Conservation (phyloP, 2,888 invertebrate species). For the Pomacea canaliculata region DNA sequence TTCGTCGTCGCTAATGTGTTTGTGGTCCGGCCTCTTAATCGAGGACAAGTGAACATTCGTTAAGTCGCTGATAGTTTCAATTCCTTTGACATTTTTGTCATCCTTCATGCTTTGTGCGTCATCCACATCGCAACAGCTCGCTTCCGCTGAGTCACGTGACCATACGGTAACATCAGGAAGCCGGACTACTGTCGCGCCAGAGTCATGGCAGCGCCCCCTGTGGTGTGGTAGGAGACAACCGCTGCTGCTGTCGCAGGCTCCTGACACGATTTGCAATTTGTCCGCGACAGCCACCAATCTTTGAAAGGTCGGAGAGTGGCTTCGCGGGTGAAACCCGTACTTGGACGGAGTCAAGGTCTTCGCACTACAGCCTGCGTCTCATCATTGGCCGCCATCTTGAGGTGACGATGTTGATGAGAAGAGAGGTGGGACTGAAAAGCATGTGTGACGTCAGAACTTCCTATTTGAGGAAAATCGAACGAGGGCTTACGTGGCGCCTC, state of each 20-base stretch:
- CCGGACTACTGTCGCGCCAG: neutral
- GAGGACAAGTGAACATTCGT: no score
- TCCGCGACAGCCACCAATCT: conserved; percentile 49
- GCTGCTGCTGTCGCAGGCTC: neutral
- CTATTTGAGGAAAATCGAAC: no score
- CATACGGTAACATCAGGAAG: neutral
- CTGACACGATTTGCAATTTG: conserved; percentile 40
- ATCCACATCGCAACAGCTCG: neutral
- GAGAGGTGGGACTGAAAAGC: no score
- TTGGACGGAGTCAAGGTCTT: conserved; percentile 46
- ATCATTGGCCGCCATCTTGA: no score
- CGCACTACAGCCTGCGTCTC: neutral
- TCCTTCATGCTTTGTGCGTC: neutral
- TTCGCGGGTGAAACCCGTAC: conserved; percentile 52
- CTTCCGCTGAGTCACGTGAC: neutral
- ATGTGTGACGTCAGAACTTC: no score
- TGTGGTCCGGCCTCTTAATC: no score
- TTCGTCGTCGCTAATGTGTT: no score
- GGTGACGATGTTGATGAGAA: no score
- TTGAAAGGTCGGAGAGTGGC: conserved; percentile 56
- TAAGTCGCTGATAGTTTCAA: no score
- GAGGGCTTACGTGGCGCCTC: no score
- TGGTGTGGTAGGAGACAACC: neutral
- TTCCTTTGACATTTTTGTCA: neutral
- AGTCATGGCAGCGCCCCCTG: neutral